phyloP scores from a whole-genome alignment of 2,113 vertebrate species.

The Aphelocoma coerulescens region DNA sequence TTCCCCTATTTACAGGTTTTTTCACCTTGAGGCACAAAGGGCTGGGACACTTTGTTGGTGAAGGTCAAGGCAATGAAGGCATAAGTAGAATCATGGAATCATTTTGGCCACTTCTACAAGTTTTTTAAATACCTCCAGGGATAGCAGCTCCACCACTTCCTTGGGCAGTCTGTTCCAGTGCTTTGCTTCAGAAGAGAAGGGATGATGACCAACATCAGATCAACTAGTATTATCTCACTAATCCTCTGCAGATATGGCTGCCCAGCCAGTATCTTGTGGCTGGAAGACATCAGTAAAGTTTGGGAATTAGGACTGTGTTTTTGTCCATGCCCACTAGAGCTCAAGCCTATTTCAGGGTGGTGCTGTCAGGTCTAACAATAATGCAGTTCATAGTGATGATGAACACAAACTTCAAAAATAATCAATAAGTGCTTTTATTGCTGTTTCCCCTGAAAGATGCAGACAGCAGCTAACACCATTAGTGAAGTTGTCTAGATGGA shows the following conservation, averaged over 20 bases:
- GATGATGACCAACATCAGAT: not conserved
- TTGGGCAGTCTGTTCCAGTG: not conserved
- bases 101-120: not conserved
- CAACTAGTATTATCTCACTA: not conserved
- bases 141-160: not conserved
- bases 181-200: not conserved
- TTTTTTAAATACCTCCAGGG: not conserved
- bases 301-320: not conserved
- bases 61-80: not conserved
- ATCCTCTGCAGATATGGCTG: not conserved
- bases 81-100: not conserved
- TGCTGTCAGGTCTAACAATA: not conserved
- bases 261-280: not conserved
- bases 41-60: not conserved
- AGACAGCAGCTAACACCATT: not conserved
- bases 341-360: not conserved
- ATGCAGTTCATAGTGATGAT: not conserved
- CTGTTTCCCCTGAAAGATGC: not conserved
- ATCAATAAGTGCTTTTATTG: not conserved
- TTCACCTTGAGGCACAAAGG: not conserved
- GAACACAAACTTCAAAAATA: not conserved
- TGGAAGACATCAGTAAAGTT: not conserved
- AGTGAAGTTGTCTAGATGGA: rapidly evolving
- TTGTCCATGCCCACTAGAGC: not conserved
- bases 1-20: not conserved